Base-by-base conservation (phyloP, 2,113 vertebrate genomes). In the Pelecanoides urinatrix region DNA sequence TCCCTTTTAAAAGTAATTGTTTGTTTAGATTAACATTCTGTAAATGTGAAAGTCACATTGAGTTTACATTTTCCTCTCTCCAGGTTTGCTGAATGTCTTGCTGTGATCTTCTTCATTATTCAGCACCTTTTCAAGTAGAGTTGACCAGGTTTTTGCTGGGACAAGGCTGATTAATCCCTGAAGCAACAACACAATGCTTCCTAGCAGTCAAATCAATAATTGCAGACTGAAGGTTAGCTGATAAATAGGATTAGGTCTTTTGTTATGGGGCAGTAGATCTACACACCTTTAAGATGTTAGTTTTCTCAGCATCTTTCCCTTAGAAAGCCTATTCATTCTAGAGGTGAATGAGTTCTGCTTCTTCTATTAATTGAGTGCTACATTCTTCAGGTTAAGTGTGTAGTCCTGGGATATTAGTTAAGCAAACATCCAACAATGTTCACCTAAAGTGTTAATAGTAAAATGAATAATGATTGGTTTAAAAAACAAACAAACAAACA, bases 151-250 rank as follows among this genome's bases (percentile, higher is more conserved):
- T 88, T 82, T 83, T 94, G 30, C 55, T 72, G 65, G 49, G 34
- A 94, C n/a, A 90, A 86, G 56, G 40, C 19, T 78, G 56, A 92
- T 88, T 86, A 96, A 95, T 89, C n/a, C 42, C 47, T 56, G 45
- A 95, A 88, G 82, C 44, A 93, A 52, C 36, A 92, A 76, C 26
- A 44, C 3, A 68, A 49, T 80, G 19, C 38, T 76, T 89, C 40
- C 14, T 13, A 52, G 40, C 49, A 63, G 32, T 76, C 68, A 76
- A 90, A 74, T 62, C 67, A 76, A 42, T 73, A 95, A 68, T 20
- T 5, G 7, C 18, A 88, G 66, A n/a, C 23, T 67, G 66, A 92
- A 94, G 38, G 30, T 76, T 86, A 68, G 16, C 27, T 95, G 58
- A 53, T 38, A 85, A 88, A 83, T 74, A 49, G 26, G 47, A 56